Percentiles rank a stretch among this genome's conserved stretches.
These are phyloP conservation scores for Augochlora pura DNA, from an alignment of 1,140 invertebrate genomes.

Conservation along the genomic window DNA sequence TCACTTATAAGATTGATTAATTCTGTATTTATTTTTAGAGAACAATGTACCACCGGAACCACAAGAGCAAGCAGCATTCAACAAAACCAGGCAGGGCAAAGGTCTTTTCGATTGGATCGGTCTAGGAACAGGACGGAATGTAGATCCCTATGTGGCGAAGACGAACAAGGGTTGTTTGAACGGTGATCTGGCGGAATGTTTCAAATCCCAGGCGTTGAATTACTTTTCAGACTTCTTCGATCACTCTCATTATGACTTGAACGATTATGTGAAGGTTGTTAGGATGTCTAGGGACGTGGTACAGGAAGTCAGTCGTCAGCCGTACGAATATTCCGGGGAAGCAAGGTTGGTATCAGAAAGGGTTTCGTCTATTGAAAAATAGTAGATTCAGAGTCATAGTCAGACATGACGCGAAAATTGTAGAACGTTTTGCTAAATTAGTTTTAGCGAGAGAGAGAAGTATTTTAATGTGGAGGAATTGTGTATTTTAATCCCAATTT, in stretches of 20 bases:
- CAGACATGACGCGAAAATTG: too few relatives aligned
- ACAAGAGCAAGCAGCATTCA: slow-evolving; percentile 46
- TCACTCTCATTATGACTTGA: slow-evolving; percentile 81
- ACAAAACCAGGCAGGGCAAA: slow-evolving; percentile 80
- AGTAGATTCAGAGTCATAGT: too few relatives aligned
- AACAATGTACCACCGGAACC: slow-evolving; percentile 5
- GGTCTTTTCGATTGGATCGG: slow-evolving; percentile 88
- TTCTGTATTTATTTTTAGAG: slow-evolving; percentile 5
- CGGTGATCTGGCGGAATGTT: slow-evolving; percentile 89
- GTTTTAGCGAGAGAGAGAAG: too few relatives aligned
- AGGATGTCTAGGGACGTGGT: slow-evolving; percentile 84
- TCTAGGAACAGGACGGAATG: slow-evolving; percentile 84
- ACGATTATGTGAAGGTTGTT: slow-evolving; percentile 85
- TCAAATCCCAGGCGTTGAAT: slow-evolving; percentile 87
- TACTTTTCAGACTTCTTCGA: slow-evolving; percentile 89
- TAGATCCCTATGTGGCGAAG: slow-evolving; percentile 87
- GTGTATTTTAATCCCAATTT: too few relatives aligned
- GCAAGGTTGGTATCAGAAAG: slow-evolving; percentile 75
- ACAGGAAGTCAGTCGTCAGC: slow-evolving; percentile 79
- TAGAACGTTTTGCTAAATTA: too few relatives aligned
- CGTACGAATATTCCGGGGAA: slow-evolving; percentile 85
- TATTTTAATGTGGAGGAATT: too few relatives aligned
- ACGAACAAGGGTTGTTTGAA: slow-evolving; percentile 86
- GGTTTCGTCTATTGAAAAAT: too few relatives aligned
- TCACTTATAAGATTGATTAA: too few relatives aligned